Base-by-base conservation (phyloP, 2,113 vertebrate genomes). In the Notiomystis cincta region DNA sequence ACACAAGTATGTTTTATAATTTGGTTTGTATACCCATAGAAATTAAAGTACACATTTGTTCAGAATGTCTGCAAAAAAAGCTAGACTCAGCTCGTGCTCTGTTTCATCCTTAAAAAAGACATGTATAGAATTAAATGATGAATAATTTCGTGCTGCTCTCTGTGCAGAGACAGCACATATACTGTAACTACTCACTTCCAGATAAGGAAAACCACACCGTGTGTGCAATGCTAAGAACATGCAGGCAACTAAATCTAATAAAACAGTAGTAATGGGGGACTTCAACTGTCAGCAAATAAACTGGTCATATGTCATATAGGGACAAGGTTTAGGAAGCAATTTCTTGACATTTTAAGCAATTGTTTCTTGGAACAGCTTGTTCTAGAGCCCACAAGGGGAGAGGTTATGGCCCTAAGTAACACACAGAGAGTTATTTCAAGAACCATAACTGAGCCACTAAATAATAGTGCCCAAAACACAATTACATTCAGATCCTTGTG, bases 321-420 rank as follows among this genome's bases (percentile, higher is more conserved):
- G 96, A 90, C 4, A 20, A 90, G 64, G 72, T 77, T 96, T 96
- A 96, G 84, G 88, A 94, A 95, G 92, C 76, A 94, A 93, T 96
- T 86, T 95, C 85, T 88, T 97, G 96, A 96, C 96, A 96, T 97
- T 94, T 96, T 88, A 94, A 95, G 82, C 90, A 94, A 96, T 96
- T 95, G 88, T 94, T 96, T 87, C 82, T 90, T 94, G 92, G 85
- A 96, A 90, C 92, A 82, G 79, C 88, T 93, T 19, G 15, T 94
- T 95, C 95, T 95, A 94, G 96, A 96, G 90, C 88, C 79, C 92
- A 94, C 60, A 87, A 93, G 96, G 93, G 96, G 96, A 96, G 96
- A 96, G 95, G 96, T 97, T 97, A 90, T 33, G 80, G 88, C 90
- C 88, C 72, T 89, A 92, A 93, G 75, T 90, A 96, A 94, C 76